Base-by-base conservation (phyloP, 2,797 vertebrate species). In the Luscinia luscinia region DNA sequence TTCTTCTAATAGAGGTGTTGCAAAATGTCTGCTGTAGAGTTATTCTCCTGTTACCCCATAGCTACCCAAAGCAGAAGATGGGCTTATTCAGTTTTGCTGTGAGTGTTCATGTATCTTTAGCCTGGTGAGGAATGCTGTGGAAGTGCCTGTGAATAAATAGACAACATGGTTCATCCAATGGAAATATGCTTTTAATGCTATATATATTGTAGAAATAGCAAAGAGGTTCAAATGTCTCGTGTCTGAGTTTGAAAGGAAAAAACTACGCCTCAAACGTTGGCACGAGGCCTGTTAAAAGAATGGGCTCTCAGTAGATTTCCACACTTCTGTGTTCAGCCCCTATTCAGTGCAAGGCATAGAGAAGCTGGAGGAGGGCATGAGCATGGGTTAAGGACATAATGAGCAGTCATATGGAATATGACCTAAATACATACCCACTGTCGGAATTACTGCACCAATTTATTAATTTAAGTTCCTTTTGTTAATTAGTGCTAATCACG, bases 341-440 rank as follows among this genome's bases (percentile, higher is more conserved):
- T 77, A 64, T 41, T 87, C 82, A 94, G 88, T n/a, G 34, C 76
- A 51, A 87, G 78, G 67, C 22, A 2, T 9, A 61, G 73, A 87
- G 67, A 20, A 67, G 77, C 36, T 68, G 59, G 68, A 90, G 59
- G 78, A 87, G 40, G 28, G 23, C 88, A 70, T 92, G 95, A 84
- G 59, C 73, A 88, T 12, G 30, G 59, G 68, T 89, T 94, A 73
- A 62, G 72, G 38, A 40, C 41, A 48, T 93, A 85, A 79, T 86
- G 54, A 93, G 73, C 43, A 41, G 72, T 93, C 58, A 10, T 73
- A 57, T 54, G 83, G 86, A 90, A 63, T 78, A 84, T 89, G 93
- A 91, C 74, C 88, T 94, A 80, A 66, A 80, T 79, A 84, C 57
- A 45, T 69, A 93, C 63, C 70, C 79, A 26, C 51, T 76, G 16